Conservation (phyloP, 2,797 vertebrate species). For the Erpetoichthys calabaricus region DNA sequence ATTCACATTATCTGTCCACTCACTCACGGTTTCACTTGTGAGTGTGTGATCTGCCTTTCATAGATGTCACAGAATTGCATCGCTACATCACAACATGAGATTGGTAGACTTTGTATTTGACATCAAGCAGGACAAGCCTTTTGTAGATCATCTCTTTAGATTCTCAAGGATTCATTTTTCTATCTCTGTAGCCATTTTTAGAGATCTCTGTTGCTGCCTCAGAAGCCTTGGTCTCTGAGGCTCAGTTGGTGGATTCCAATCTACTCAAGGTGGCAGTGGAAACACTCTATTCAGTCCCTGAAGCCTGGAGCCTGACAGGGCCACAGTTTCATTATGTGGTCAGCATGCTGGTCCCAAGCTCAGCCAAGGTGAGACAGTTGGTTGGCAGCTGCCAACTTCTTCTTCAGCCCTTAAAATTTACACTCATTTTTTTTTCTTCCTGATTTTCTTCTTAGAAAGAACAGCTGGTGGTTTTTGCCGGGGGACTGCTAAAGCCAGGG, state of each 20-base stretch:
- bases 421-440: neutral
- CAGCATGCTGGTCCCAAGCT: slow-evolving; percentile 59
- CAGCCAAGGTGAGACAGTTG: slow-evolving; percentile 46
- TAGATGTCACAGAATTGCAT: too few relatives aligned
- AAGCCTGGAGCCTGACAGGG: slow-evolving; percentile 39
- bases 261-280: slow-evolving; percentile 70
- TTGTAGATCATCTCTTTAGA: too few relatives aligned
- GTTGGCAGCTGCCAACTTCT: neutral
- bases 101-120: too few relatives aligned
- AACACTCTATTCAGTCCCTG: slow-evolving; percentile 68
- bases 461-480: slow-evolving; percentile 57
- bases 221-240: slow-evolving; percentile 51
- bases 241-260: slow-evolving; percentile 49
- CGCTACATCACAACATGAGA: too few relatives aligned
- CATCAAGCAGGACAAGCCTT: too few relatives aligned
- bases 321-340: slow-evolving; percentile 47
- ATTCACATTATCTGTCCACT: too few relatives aligned
- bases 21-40: too few relatives aligned
- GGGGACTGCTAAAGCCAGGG: slow-evolving; percentile 60
- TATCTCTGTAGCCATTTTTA: slow-evolving; percentile 47
- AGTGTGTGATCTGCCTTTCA: too few relatives aligned
- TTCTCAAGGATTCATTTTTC: too few relatives aligned
- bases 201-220: slow-evolving; percentile 55
- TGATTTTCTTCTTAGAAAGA: slow-evolving; percentile 53
- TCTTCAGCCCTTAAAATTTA: too few relatives aligned